phyloP scores from a whole-genome alignment of 2,888 invertebrate species.

The Drosophila kuntzei region DNA sequence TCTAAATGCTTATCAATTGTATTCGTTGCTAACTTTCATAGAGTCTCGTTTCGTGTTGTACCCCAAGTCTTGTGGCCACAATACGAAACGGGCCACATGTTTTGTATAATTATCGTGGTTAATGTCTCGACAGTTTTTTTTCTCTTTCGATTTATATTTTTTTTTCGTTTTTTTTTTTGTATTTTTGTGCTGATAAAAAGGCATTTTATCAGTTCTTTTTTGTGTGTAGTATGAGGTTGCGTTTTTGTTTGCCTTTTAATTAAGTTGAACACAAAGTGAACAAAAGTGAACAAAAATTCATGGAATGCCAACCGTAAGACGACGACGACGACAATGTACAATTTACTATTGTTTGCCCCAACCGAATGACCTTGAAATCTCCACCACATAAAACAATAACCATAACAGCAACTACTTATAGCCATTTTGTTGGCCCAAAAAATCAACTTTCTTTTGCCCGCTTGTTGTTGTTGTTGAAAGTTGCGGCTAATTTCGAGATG shows the following conservation, averaged over 20 bases:
- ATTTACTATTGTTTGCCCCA: conserved; percentile 55
- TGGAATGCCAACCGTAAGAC: conserved; percentile 38
- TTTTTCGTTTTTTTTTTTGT: conserved; percentile 32
- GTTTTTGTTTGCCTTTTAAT: conserved; percentile 77
- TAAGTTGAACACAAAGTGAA: conserved; percentile 70
- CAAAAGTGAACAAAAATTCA: conserved; percentile 40
- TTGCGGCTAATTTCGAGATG: conserved; percentile 57
- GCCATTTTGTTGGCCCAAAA: conserved; percentile 36
- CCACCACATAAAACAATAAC: conserved; percentile 3
- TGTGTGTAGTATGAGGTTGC: conserved; percentile 52
- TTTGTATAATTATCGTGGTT: conserved; percentile 80
- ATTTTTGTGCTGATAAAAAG: conserved; percentile 63
- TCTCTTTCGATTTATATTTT: no score
- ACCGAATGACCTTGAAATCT: conserved; percentile 50
- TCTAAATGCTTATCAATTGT: conserved; percentile 61
- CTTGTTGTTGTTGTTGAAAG: conserved; percentile 43
- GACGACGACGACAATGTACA: conserved; percentile 34
- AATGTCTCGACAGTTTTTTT: conserved; percentile 64
- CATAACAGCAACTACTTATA: conserved; percentile 12
- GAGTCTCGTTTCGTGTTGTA: conserved; percentile 8
- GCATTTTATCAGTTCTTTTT: conserved; percentile 64
- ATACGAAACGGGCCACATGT: conserved; percentile 61
- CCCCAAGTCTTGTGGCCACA: conserved; percentile 36
- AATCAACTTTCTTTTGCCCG: conserved; percentile 58
- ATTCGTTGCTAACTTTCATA: conserved; percentile 39